Conservation (phyloP, 1,140 invertebrate genomes). For the Melitaea cinxia region DNA sequence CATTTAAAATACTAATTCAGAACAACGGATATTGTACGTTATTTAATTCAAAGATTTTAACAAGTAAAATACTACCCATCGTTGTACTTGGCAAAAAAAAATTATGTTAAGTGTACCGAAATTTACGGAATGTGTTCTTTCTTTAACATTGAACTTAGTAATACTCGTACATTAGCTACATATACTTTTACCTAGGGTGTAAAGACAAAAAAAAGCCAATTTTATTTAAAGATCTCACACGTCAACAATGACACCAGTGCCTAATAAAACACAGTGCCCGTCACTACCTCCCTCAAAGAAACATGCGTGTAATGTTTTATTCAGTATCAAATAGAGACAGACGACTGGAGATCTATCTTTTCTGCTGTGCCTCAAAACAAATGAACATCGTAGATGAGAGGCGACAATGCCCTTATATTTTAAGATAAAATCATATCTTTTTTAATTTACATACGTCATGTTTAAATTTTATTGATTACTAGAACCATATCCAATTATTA, state of each 20-base stretch:
- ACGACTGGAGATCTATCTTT: conserved; percentile 9
- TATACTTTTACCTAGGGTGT: not conserved
- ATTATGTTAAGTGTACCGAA: too few species aligned
- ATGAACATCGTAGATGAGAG: conserved; percentile 20
- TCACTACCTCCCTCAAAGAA: conserved; percentile 16
- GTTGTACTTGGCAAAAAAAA: too few species aligned
- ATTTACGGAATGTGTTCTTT: too few species aligned
- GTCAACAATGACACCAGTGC: not conserved
- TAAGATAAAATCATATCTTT: not conserved
- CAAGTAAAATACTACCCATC: too few species aligned
- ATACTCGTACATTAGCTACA: not conserved
- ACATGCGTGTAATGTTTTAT: conserved; percentile 28
- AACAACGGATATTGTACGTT: too few species aligned
- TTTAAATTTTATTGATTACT: not conserved
- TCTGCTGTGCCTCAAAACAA: conserved; percentile 20
- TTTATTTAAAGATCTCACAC: not conserved
- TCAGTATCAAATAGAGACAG: conserved; percentile 18
- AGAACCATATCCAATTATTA: too few species aligned
- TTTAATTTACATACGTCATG: not conserved
- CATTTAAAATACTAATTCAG: too few species aligned
- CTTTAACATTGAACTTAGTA: too few species aligned
- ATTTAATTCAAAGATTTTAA: too few species aligned
- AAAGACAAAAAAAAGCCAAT: not conserved
- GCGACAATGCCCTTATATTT: not conserved
- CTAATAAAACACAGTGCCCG: conserved; percentile 6